These are phyloP conservation scores for Habroteleia sp. DNA, from an alignment of 2,888 invertebrate species.

Conservation along the genomic window DNA sequence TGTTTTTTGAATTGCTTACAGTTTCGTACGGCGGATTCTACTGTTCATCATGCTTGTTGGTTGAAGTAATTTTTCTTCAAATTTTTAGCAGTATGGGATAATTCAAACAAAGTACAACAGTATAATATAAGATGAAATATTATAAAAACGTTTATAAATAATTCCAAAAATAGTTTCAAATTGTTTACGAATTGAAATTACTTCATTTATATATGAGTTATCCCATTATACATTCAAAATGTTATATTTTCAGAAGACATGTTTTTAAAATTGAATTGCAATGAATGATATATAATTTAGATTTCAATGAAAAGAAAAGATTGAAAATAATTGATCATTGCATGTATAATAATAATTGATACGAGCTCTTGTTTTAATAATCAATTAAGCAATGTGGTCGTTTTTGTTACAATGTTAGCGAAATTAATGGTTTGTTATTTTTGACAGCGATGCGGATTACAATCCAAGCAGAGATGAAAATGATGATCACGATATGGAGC, in stretches of 20 bases:
- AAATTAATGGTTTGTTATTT: conserved; percentile 19
- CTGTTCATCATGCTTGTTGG: conserved; percentile 33
- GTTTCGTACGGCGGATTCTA: conserved; percentile 28
- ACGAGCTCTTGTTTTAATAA: conserved; percentile 2
- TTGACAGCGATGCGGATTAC: conserved; percentile 87
- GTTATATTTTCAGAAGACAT: not conserved
- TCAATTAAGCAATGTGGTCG: not conserved
- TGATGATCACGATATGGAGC: conserved; percentile 83
- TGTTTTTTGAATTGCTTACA: conserved; percentile 43
- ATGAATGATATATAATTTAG: not conserved
- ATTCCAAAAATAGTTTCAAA: not conserved
- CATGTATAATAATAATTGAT: conserved; percentile 11
- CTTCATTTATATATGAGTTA: no score
- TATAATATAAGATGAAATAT: no score
- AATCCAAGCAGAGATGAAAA: conserved; percentile 82
- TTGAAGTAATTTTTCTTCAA: conserved; percentile 12
- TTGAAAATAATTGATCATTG: not conserved
- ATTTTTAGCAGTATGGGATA: not conserved
- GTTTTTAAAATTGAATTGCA: not conserved
- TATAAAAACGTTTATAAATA: no score
- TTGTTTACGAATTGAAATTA: no score
- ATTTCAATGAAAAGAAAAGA: no score
- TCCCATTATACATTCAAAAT: not conserved
- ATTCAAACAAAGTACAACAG: no score
- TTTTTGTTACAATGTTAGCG: not conserved